A percentile compares a stretch with the other conserved stretches of the same genome.
These are phyloP conservation scores for Torymus tubicola DNA, from an alignment of 2,888 invertebrate genomes.

Conservation along the genomic window DNA sequence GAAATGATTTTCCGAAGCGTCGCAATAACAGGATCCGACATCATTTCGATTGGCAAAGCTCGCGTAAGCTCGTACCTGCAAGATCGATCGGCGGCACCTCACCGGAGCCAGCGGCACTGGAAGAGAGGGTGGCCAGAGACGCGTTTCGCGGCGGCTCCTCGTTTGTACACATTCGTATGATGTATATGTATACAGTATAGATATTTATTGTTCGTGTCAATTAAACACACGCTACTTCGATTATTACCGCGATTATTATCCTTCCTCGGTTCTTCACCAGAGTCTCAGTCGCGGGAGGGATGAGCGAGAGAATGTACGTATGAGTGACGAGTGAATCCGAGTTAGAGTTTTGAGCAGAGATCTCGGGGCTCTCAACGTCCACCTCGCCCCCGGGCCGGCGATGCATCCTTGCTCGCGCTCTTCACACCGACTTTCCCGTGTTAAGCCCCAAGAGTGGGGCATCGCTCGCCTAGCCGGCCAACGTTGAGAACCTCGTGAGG, in stretches of 20 bases:
- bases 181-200: conserved; percentile 47
- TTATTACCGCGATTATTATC: conserved; percentile 47
- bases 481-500: conserved; percentile 64
- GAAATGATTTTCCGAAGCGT: no score
- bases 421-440: background rate
- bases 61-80: no score
- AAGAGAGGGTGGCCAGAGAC: background rate
- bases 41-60: no score
- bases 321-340: conserved; percentile 1
- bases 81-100: no score
- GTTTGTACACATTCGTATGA: conserved; percentile 38
- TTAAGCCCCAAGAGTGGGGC: conserved; percentile 38
- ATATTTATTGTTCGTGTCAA: conserved; percentile 71
- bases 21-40: no score
- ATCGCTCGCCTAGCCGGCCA: conserved; percentile 73
- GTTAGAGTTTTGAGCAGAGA: background rate
- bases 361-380: conserved; percentile 68
- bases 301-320: background rate
- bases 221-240: conserved; percentile 67
- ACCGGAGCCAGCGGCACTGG: no score
- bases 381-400: conserved; percentile 72
- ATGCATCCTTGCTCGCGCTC: conserved; percentile 61
- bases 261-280: conserved; percentile 51
- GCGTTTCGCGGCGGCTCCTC: background rate
- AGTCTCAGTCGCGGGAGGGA: conserved; percentile 29